Evolutionary conservation across 2,888 invertebrate genomes (phyloP).

Genomic region (Xanthorhoe designata): DNA sequence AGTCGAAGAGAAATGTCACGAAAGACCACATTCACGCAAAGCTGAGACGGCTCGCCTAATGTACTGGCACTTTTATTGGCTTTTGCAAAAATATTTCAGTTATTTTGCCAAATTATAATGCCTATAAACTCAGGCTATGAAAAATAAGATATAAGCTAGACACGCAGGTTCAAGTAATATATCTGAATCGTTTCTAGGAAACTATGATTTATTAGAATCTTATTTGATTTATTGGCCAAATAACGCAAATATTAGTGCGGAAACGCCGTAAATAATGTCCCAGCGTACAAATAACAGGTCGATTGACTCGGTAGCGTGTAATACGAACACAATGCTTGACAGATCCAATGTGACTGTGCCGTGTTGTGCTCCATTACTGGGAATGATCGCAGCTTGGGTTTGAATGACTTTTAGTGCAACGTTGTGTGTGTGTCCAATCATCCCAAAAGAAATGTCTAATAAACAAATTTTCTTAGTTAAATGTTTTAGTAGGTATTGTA

Average conservation of each 20-base stretch:
- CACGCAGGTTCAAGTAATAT: background rate
- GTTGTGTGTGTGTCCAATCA: slow-evolving; percentile 2
- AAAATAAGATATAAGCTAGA: background rate
- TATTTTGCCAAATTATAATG: background rate
- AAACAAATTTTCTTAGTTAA: background rate
- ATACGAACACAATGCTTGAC: slow-evolving; percentile 68
- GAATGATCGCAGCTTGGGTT: slow-evolving; percentile 20
- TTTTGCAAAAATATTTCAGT: slow-evolving; percentile 16
- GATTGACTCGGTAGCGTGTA: slow-evolving; percentile 53
- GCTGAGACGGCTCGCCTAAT: slow-evolving; percentile 47
- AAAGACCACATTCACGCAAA: slow-evolving; percentile 60
- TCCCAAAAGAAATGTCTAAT: background rate
- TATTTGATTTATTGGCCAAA: background rate
- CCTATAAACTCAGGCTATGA: background rate
- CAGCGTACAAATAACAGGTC: slow-evolving; percentile 38
- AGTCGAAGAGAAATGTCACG: slow-evolving; percentile 53
- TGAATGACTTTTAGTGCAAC: slow-evolving; percentile 17
- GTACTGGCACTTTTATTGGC: background rate
- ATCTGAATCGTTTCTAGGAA: background rate
- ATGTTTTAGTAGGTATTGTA: background rate
- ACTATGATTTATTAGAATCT: background rate
- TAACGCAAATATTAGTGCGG: slow-evolving; percentile 19
- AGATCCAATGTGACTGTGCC: slow-evolving; percentile 27
- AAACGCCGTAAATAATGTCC: slow-evolving; percentile 9
- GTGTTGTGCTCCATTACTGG: slow-evolving; percentile 11